Evolutionary conservation across 2,797 vertebrate genomes (phyloP), one percentile per base, ranked within the genome.

Genomic region (Emydoidea blandingii): DNA sequence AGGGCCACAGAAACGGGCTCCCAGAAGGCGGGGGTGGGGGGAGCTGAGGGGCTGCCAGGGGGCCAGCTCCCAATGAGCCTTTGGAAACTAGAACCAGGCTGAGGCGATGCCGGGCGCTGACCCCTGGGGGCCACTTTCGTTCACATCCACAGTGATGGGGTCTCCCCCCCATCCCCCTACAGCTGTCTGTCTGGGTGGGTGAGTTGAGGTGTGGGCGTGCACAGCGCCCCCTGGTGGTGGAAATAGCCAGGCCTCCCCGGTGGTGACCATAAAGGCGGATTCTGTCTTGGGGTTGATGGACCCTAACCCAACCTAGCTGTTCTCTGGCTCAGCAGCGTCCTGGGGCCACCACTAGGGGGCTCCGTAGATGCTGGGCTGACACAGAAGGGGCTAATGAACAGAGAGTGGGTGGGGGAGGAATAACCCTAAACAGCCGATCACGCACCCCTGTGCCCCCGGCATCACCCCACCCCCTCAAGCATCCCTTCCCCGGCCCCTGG

Each of bases 111-210:
- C 6, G 5, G 59, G 59, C 12, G 2, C 15, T 18, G 59, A 8
- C 62, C 34, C 62, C 62, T n/a, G 8, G 4, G 16, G 62, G 16
- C 16, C 62, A 65, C 7, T 2, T 68, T 68, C 12, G 6, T 31
- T 34, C 15, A 2, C 59, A 34, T 62, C 27, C 57, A 14, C 12
- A 7, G 57, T 31, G 57, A 59, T 37, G 18, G 34, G 62, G 62
- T 8, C 34, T 4, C 34, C 34, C n/a, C n/a, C 19, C n/a, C n/a
- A 8, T 10, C n/a, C 4, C 31, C 31, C 29, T 5, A 0, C 57
- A 59, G 57, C 12, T 34, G 14, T 31, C 57, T 15, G 57, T 31
- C 57, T 62, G 62, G 5, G 4, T 19, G 18, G 18, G 14, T n/a
- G 34, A 2, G 65, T 19, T 68, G 65, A 19, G 65, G n/a, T 2